Conservation (phyloP, 1,140 invertebrate species). For the Mercenaria mercenaria region DNA sequence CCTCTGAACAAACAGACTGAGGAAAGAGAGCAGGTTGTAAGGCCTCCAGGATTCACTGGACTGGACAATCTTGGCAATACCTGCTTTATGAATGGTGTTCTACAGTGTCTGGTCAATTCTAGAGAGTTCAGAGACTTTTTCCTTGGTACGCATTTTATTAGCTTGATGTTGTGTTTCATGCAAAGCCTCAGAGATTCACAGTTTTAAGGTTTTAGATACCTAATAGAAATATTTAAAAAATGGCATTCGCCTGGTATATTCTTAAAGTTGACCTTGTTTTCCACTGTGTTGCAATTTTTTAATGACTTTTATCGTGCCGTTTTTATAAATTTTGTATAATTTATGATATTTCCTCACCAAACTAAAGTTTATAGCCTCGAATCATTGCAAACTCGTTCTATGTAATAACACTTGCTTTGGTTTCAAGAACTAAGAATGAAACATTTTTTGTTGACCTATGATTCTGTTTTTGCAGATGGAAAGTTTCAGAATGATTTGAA, state of each 20-base stretch:
- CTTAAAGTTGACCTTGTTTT: too few species aligned
- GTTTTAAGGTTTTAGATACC: not conserved
- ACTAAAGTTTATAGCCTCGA: too few species aligned
- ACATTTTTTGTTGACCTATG: too few species aligned
- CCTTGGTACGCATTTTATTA: slow-evolving; percentile 83
- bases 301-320: too few species aligned
- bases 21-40: slow-evolving; percentile 60
- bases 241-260: too few species aligned
- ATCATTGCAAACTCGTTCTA: too few species aligned
- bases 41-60: slow-evolving; percentile 81
- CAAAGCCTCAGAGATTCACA: not conserved
- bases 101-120: slow-evolving; percentile 87
- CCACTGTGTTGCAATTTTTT: too few species aligned
- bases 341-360: too few species aligned
- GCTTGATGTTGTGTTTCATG: not conserved
- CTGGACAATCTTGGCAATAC: slow-evolving; percentile 86
- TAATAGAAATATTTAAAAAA: too few species aligned
- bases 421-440: too few species aligned
- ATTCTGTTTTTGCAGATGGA: slow-evolving; percentile 75
- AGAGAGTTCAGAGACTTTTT: slow-evolving; percentile 86
- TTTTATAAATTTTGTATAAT: too few species aligned
- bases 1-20: slow-evolving; percentile 78
- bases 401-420: too few species aligned
- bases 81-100: slow-evolving; percentile 86
- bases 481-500: slow-evolving; percentile 85